Percentiles rank a stretch among this genome's conserved stretches.
phyloP scores from a whole-genome alignment of 2,888 invertebrate genomes.

The Platycnemis pennipes region DNA sequence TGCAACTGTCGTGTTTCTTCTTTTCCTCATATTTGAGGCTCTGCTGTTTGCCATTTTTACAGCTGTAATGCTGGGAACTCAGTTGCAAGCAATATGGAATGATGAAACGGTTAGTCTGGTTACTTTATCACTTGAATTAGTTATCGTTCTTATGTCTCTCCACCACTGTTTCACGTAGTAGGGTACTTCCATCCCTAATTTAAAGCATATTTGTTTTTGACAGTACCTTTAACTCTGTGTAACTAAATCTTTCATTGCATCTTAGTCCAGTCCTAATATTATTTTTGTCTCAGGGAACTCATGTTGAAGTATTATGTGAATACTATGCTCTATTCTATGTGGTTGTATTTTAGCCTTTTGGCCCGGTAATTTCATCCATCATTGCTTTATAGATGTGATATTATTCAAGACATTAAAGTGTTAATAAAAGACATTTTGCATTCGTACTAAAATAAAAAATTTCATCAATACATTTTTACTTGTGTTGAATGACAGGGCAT shows the following conservation, averaged over 20 bases:
- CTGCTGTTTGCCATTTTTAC: slow-evolving; percentile 98
- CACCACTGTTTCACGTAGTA: neutral
- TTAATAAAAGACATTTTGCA: no score
- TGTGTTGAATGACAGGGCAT: slow-evolving; percentile 87
- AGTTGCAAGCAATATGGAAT: slow-evolving; percentile 97
- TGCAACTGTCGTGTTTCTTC: slow-evolving; percentile 94
- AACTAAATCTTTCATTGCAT: no score
- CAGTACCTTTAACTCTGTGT: no score
- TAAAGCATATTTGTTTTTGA: neutral
- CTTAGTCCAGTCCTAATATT: no score
- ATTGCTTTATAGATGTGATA: no score
- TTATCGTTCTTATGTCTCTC: neutral
- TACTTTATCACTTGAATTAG: slow-evolving; percentile 70
- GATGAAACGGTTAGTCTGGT: slow-evolving; percentile 92
- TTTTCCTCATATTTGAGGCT: slow-evolving; percentile 96
- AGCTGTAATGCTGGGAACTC: slow-evolving; percentile 97
- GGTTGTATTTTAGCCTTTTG: no score
- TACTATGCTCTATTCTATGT: no score
- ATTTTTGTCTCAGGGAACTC: no score
- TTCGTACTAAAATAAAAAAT: no score
- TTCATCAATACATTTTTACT: neutral
- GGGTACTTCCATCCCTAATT: neutral
- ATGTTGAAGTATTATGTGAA: no score
- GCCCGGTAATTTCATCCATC: no score
- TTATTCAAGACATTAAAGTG: no score